A percentile compares a stretch with the other conserved stretches of the same genome.
phyloP scores from a whole-genome alignment of 1,140 invertebrate species.

The Sesamia nonagrioides region DNA sequence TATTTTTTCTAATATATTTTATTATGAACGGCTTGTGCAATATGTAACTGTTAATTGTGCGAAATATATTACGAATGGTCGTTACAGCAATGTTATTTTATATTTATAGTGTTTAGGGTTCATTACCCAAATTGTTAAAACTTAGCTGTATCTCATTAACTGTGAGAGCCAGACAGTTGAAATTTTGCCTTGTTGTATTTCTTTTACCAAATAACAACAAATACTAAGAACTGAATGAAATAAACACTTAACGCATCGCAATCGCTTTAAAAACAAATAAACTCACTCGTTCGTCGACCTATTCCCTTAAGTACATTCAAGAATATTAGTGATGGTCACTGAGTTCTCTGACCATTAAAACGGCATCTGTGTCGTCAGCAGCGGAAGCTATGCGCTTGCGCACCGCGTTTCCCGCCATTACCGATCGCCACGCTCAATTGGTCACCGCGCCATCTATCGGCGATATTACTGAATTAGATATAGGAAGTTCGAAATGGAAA shows the following conservation, averaged over 20 bases:
- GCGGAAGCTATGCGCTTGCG: conserved; percentile 40
- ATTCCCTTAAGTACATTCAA: conserved; percentile 44
- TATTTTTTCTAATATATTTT: background rate
- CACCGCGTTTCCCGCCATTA: conserved; percentile 43
- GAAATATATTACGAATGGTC: background rate
- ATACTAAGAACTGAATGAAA: too few species aligned
- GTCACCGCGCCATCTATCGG: conserved; percentile 38
- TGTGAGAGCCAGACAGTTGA: too few species aligned
- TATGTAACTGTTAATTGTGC: background rate
- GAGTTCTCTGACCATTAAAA: conserved; percentile 48
- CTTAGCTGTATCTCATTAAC: too few species aligned
- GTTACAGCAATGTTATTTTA: background rate
- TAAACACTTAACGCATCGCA: too few species aligned
- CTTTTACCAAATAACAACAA: too few species aligned
- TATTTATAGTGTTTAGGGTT: too few species aligned
- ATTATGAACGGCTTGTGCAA: background rate
- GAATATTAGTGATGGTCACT: conserved; percentile 48
- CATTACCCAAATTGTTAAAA: too few species aligned
- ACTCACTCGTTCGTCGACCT: conserved; percentile 18
- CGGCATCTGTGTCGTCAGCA: conserved; percentile 48
- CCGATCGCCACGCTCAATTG: conserved; percentile 44
- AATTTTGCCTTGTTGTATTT: too few species aligned
- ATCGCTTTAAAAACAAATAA: background rate
- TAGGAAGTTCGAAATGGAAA: background rate
- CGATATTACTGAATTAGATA: background rate